phyloP scores from a whole-genome alignment of 2,113 vertebrate species.

The Dromas ardeola region DNA sequence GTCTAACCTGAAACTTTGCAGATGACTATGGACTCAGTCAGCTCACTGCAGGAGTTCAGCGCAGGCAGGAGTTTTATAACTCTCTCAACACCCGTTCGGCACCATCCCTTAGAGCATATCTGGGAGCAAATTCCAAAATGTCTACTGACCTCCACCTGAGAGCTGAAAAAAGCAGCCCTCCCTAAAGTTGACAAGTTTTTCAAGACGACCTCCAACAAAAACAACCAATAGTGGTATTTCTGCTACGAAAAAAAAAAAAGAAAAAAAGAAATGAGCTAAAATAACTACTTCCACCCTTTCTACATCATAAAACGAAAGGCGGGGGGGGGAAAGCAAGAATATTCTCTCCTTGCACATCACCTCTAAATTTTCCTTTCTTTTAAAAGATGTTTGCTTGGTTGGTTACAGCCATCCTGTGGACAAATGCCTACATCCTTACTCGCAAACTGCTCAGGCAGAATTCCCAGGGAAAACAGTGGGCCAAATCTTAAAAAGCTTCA shows the following conservation, averaged over 20 bases:
- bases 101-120: background rate
- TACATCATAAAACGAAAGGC: background rate
- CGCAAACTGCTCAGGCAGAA: conserved; percentile 8
- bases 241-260: background rate
- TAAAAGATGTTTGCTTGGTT: conserved; percentile 19
- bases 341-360: background rate
- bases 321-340: background rate
- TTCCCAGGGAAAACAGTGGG: background rate
- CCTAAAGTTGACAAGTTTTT: background rate
- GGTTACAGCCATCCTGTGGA: conserved; percentile 34
- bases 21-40: fast-evolving
- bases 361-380: conserved; percentile 28
- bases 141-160: background rate
- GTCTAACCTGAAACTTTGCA: background rate
- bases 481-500: background rate
- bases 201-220: background rate
- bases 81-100: background rate
- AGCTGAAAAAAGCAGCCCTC: background rate
- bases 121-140: background rate
- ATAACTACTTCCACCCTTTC: background rate
- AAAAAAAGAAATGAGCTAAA: background rate
- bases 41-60: background rate
- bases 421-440: conserved; percentile 41
- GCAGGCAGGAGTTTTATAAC: background rate
- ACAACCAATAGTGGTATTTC: background rate